Conservation (phyloP, 2,797 vertebrate species). For the Scolopax bukidnonensis region DNA sequence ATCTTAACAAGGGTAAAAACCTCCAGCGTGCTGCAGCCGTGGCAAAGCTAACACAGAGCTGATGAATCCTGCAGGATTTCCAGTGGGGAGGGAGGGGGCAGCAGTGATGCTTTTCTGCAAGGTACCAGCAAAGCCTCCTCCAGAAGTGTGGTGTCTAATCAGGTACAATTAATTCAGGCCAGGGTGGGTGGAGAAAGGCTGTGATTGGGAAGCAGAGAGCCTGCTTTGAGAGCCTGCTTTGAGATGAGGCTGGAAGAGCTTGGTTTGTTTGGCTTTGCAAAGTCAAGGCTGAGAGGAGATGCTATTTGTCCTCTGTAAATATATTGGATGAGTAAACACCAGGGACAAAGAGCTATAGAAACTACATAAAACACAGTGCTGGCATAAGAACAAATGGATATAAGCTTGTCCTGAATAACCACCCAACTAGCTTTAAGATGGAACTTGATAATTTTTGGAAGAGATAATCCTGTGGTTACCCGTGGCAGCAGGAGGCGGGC, state of each 20-base stretch:
- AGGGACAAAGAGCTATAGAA: slow-evolving; percentile 10
- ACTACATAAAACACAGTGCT: background rate
- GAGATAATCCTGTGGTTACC: background rate
- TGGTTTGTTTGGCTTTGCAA: slow-evolving; percentile 35
- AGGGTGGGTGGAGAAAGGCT: background rate
- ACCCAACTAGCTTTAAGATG: background rate
- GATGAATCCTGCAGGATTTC: background rate
- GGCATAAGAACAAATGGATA: background rate
- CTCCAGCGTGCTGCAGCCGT: fast-evolving
- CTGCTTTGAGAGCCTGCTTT: background rate
- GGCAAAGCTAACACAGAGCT: background rate
- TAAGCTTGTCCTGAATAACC: background rate
- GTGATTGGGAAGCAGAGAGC: background rate
- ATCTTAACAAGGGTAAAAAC: background rate
- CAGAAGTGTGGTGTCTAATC: background rate
- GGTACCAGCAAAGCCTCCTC: background rate
- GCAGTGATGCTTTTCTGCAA: background rate
- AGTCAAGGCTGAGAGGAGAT: slow-evolving; percentile 19
- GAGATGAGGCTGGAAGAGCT: background rate
- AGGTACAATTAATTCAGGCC: background rate
- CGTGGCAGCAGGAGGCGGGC: background rate
- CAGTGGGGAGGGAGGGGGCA: background rate
- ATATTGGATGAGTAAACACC: background rate
- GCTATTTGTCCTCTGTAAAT: slow-evolving; percentile 3
- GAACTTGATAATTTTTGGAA: background rate